phyloP scores from a whole-genome alignment of 1,140 invertebrate genomes.

The Harlomillsia oculata region DNA sequence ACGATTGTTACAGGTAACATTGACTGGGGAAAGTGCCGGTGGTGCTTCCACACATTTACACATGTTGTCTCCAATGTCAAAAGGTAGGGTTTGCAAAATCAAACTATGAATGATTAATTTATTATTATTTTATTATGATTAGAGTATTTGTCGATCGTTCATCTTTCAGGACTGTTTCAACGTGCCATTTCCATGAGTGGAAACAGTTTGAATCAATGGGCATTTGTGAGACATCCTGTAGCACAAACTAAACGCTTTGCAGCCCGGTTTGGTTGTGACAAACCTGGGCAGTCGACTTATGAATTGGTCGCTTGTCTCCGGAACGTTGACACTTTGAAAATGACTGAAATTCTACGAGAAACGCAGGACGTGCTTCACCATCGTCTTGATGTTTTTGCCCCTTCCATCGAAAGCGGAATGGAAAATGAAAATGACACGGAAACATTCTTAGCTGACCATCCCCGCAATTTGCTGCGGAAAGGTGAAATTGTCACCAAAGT shows the following conservation, averaged over 20 bases:
- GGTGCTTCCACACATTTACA: constrained; percentile 45
- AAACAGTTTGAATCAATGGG: constrained; percentile 66
- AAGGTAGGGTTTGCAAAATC: constrained; percentile 30
- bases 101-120: background rate
- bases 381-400: constrained; percentile 20
- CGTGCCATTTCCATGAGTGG: constrained; percentile 18
- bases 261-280: constrained; percentile 44
- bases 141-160: background rate
- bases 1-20: no score
- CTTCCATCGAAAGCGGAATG: constrained; percentile 12
- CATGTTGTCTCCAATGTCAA: constrained; percentile 41
- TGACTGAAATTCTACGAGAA: constrained; percentile 1
- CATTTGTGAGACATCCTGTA: constrained; percentile 52
- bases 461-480: constrained; percentile 6
- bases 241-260: constrained; percentile 51
- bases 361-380: constrained; percentile 5
- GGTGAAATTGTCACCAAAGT: constrained; percentile 6
- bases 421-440: constrained; percentile 19
- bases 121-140: background rate
- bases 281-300: constrained; percentile 52
- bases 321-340: background rate
- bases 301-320: constrained; percentile 39
- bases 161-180: constrained; percentile 20
- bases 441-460: constrained; percentile 22
- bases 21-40: constrained; percentile 41